Base-by-base conservation (phyloP, 1,140 invertebrate genomes). In the Hormaphis cornu region DNA sequence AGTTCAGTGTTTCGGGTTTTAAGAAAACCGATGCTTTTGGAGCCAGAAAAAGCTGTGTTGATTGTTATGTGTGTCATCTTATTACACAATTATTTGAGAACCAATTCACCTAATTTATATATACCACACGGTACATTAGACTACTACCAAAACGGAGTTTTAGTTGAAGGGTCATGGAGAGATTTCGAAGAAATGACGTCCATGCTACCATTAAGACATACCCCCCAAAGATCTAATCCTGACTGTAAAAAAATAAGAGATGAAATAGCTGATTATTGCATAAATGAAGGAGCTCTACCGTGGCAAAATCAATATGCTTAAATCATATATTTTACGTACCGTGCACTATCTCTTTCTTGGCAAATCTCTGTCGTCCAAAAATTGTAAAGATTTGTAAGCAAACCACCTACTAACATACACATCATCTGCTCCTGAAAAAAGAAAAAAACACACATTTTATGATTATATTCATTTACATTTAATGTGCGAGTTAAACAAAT, bases 1-100 rank as follows among this genome's bases (percentile, higher is more conserved):
- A 72, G 76, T 5, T 73, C 75, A 24, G 74, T 76, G 40, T 82
- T 78, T 74, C 72, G 78, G 72, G 74, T 81, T 50, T 78, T 81
- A 20, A 70, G 74, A 72, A 75, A 71, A 35, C 75, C 76, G 40
- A 76, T 79, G 8, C 28, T 72, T 46, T 54, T 79, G 24, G 59
- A 76, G 35, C 72, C 72, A 56, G 56, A 76, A 69, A 76, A 63
- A 52, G 74, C 72, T 16, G 24, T 72, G 40, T 30, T 56, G 58
- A 37, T 80, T 56, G 74, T 74, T 12, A 72, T 77, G 74, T 73
- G 74, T 3, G 61, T 69, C 33, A 30, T 54, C 20, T 50, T n/a
- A 35, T 28, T 70, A 26, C 40, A 76, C 75, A 46, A 46, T 59
- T 72, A 61, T 61, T 33, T 72, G 63, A 6, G 53, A n/a, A 70